Evolutionary conservation across 2,888 invertebrate species (phyloP).

Genomic region (Capitulum mitella): DNA sequence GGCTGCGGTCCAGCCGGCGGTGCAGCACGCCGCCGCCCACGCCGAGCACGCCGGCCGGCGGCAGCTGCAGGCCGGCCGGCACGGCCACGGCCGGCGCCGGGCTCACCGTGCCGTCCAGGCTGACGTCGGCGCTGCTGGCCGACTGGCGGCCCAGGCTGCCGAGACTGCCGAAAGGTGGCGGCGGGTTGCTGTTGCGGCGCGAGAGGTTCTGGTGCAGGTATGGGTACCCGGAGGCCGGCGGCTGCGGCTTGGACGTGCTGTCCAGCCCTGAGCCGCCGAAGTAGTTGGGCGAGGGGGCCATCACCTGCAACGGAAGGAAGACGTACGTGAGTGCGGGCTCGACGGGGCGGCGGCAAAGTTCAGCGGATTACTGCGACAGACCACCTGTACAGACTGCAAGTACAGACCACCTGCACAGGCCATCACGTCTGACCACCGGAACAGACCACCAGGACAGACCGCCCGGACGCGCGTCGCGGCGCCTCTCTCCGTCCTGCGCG

Average conservation of each 20-base stretch:
- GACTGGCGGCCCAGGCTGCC: background rate
- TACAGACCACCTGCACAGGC: too few species aligned
- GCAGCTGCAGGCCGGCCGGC: background rate
- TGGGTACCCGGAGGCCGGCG: slow-evolving; percentile 1
- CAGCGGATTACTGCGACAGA: too few species aligned
- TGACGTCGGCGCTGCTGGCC: slow-evolving; percentile 6
- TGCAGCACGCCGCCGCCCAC: slow-evolving; percentile 26
- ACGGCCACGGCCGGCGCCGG: too few species aligned
- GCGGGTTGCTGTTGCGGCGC: background rate
- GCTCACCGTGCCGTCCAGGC: background rate
- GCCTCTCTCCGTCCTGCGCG: too few species aligned
- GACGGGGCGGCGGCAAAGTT: too few species aligned
- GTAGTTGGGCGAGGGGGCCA: slow-evolving; percentile 6
- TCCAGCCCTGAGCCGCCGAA: slow-evolving; percentile 24
- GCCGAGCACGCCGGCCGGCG: background rate
- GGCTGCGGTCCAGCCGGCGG: slow-evolving; percentile 34
- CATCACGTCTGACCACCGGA: background rate
- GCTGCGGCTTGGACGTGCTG: slow-evolving; percentile 21
- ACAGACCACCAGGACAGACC: too few species aligned
- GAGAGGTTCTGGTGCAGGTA: background rate
- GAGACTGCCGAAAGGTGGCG: background rate
- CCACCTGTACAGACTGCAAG: too few species aligned
- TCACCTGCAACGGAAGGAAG: background rate
- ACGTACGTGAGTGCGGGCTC: background rate
- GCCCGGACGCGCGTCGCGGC: too few species aligned